Evolutionary conservation across 1,140 invertebrate species (phyloP).

Genomic region (Maniola jurtina): DNA sequence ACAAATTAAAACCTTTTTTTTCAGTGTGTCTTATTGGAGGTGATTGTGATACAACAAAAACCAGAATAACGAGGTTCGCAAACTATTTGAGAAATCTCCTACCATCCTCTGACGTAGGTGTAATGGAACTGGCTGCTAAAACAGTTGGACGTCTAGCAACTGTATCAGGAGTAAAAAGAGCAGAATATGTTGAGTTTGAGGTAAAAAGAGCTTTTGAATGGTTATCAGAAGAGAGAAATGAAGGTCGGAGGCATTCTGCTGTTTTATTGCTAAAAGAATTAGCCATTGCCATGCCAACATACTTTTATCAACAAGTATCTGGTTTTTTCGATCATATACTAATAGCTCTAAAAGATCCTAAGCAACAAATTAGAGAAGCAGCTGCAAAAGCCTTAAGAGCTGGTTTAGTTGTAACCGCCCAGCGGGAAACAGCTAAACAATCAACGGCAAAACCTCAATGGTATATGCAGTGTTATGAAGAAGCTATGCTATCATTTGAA

Average conservation of each 20-base stretch:
- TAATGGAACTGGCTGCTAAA: constrained; percentile 97
- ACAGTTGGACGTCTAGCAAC: constrained; percentile 95
- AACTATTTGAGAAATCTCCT: constrained; percentile 95
- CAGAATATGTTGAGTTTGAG: constrained; percentile 98
- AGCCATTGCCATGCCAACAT: constrained; percentile 96
- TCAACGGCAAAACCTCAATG: constrained; percentile 92
- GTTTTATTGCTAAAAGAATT: constrained; percentile 96
- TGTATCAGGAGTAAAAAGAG: constrained; percentile 94
- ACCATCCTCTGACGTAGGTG: constrained; percentile 92
- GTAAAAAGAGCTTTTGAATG: constrained; percentile 95
- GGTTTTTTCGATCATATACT: constrained; percentile 98
- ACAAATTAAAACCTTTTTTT: constrained; percentile 49
- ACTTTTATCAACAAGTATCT: constrained; percentile 98
- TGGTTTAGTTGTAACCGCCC: constrained; percentile 95
- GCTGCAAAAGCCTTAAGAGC: constrained; percentile 95
- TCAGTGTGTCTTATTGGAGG: constrained; percentile 94
- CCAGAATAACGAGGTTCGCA: constrained; percentile 93
- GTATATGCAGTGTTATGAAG: constrained; percentile 96
- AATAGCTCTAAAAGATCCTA: constrained; percentile 94
- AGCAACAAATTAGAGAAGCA: constrained; percentile 94
- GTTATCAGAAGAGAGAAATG: constrained; percentile 92
- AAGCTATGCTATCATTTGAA: constrained; percentile 89
- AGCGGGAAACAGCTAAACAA: constrained; percentile 95
- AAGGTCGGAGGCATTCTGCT: constrained; percentile 93
- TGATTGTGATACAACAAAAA: constrained; percentile 95